Percentiles rank a stretch among this genome's conserved stretches.
Conservation (phyloP, 1,140 invertebrate species). For the Bombus polaris region DNA sequence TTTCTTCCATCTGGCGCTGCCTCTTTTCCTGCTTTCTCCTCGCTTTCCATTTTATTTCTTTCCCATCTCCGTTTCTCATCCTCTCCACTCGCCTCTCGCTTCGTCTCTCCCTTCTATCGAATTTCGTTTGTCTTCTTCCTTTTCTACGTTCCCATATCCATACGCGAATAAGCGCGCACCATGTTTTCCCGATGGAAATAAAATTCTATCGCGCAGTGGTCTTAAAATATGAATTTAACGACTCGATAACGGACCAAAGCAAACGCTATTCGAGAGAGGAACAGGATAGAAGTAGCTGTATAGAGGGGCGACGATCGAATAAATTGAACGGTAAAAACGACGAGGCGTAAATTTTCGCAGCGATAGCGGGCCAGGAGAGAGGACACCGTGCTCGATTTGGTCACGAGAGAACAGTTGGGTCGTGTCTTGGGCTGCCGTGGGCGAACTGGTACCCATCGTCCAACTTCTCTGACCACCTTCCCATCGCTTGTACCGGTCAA, state of each 20-base stretch:
- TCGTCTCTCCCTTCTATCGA: background rate
- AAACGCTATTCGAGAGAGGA: background rate
- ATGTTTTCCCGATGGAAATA: too few relatives aligned
- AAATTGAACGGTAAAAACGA: slow-evolving; percentile 35
- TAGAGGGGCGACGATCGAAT: slow-evolving; percentile 12
- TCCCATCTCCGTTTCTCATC: too few relatives aligned
- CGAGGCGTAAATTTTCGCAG: slow-evolving; percentile 10
- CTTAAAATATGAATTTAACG: slow-evolving; percentile 31
- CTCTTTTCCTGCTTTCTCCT: too few relatives aligned
- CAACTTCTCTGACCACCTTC: slow-evolving; percentile 18
- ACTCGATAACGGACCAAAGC: slow-evolving; percentile 8
- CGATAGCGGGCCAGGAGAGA: background rate
- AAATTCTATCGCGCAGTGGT: background rate
- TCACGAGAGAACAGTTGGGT: slow-evolving; percentile 14
- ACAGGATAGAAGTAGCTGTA: background rate
- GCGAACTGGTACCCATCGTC: slow-evolving; percentile 58
- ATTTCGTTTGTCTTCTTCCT: background rate
- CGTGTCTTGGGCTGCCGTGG: slow-evolving; percentile 22
- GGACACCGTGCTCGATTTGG: slow-evolving; percentile 55
- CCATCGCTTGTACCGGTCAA: background rate
- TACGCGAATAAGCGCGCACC: too few relatives aligned
- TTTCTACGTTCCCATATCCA: too few relatives aligned
- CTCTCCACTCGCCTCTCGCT: background rate
- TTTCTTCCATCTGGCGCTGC: background rate
- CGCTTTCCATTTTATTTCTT: background rate